Evolutionary conservation across 1,140 invertebrate genomes (phyloP).

Genomic region (Drosophila nannoptera): DNA sequence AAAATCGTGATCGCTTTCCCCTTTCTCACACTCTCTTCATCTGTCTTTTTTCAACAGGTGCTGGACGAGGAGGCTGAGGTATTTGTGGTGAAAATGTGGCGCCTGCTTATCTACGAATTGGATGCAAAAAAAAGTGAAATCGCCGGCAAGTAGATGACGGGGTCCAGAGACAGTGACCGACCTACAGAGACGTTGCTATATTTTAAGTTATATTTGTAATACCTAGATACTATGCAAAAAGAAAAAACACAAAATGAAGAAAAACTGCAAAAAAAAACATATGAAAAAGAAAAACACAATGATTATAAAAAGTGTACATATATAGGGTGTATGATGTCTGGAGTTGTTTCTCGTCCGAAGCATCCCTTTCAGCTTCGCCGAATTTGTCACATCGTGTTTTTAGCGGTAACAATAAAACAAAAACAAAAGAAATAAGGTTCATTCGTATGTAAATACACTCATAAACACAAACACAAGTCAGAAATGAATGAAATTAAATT

Average conservation of each 20-base stretch:
- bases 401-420: conserved; percentile 47
- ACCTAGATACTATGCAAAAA: conserved; percentile 35
- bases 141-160: conserved; percentile 48
- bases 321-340: conserved; percentile 21
- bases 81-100: conserved; percentile 99
- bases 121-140: conserved; percentile 95
- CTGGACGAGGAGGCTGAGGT: conserved; percentile 99
- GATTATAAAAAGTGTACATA: conserved; percentile 31
- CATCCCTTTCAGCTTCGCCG: conserved; percentile 13
- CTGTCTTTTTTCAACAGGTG: conserved; percentile 83
- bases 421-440: conserved; percentile 21
- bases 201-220: conserved; percentile 52
- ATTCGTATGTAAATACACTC: conserved; percentile 66
- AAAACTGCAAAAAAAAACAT: conserved; percentile 19
- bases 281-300: conserved; percentile 21
- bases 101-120: conserved; percentile 98
- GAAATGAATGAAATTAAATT: conserved; percentile 9
- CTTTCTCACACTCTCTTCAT: conserved; percentile 4
- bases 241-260: conserved; percentile 4
- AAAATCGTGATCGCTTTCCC: background rate
- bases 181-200: conserved; percentile 23
- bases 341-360: conserved; percentile 19
- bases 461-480: conserved; percentile 8
- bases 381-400: conserved; percentile 39
- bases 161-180: conserved; percentile 12